Base-by-base conservation (phyloP, 2,797 vertebrate species). In the Basileuterus tristriatus region DNA sequence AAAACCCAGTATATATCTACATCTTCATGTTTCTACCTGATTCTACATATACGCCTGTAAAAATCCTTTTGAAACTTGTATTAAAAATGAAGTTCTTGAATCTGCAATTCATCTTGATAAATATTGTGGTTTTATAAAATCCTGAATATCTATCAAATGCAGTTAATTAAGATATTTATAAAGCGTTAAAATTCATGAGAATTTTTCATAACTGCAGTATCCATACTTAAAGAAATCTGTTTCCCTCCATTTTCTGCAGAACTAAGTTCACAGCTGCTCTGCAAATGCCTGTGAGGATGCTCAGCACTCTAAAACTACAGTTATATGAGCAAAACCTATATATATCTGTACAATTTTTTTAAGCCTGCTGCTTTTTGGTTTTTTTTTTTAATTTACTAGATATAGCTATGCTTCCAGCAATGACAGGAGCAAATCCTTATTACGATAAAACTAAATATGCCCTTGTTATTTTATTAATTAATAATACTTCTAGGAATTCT, bases 251-350 rank as follows among this genome's bases (percentile, higher is more conserved):
- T 36, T 80, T 64, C 36, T 58, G 17, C 7, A 76, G 81, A 87
- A 56, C 2, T 19, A 30, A 72, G 9, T 46, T 8, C 3, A 71
- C n/a, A 49, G 4, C 5, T 83, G n/a, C 89, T 63, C 36, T 77
- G 6, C 19, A 85, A 41, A 18, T 37, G 3, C 27, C 32, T 1
- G 0, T 23, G 17, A 37, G 30, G 6, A 50, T 6, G 6, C 3
- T 58, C 22, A 65, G 67, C 12, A 32, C 14, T 30, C 37, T 75
- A 56, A 47, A 84, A 63, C 3, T 37, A 46, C 6, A 69, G 4
- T 6, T 72, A 72, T 47, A 56, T 24, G 3, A 59, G 9, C 5
- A 62, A 83, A 5, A 7, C 3, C 2, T 76, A 11, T 89, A 79
- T 89, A 36, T 18, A 70, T 24, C 15, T 69, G 2, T 12, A 17